Evolutionary conservation across 1,140 invertebrate genomes (phyloP), one percentile per base, ranked within the genome.

Genomic region (Euura lappo): DNA sequence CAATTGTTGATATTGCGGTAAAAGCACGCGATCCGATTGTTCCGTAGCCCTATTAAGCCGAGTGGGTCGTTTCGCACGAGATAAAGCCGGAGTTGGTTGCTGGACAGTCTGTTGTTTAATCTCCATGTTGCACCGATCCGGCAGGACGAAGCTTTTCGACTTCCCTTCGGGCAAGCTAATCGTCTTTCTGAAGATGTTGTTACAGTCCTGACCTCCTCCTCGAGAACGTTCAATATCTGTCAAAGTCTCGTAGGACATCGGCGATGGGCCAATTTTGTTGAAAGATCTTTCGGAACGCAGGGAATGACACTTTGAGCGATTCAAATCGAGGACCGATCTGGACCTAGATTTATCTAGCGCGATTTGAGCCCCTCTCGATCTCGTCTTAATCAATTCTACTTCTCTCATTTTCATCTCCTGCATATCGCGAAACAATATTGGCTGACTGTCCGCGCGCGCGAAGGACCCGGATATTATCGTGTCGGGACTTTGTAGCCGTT

Each of bases 101-200:
- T 69, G 79, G 71, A 10, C 28, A 28, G 28, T 28, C 28, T 28
- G 28, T 28, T 28, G 28, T 28, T 28, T 28, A 28, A 28, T 28
- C 3, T 60, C 51, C 13, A 8, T 60, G 51, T n/a, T 3, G 70
- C 75, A 78, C 74, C 80, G 80, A 77, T 83, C 83, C 71, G 83
- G 82, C 65, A 86, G 76, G 60, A 84, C 78, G 73, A 85, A 85
- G 79, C 83, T 85, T 78, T 84, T 85, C 44, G 82, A 84, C 72
- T 83, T 83, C 68, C 76, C 83, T 43, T 84, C 85, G 69, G 83
- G 71, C 75, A 82, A 80, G 75, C 79, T 60, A n/a, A 11, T 60
- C 51, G 51, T 60, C 51, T n/a, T 60, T 60, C 51, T n/a, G 13
- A 60, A n/a, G 5, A 60, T 51, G 47, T 8, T 60, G 3, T 28